phyloP scores from a whole-genome alignment of 2,888 invertebrate species.

The Caenorhabditis virilis region DNA sequence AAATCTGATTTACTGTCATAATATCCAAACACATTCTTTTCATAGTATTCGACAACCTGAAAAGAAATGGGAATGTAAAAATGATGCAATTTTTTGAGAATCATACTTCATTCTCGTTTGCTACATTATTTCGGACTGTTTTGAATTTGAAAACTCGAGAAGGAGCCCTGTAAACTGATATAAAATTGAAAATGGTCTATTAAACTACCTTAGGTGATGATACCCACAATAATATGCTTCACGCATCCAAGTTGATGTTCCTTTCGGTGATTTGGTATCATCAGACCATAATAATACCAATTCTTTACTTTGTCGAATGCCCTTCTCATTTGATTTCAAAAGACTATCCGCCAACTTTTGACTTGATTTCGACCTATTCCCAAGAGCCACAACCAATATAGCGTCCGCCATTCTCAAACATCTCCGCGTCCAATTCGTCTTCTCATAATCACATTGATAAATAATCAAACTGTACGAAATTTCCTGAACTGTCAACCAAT shows the following conservation, averaged over 20 bases:
- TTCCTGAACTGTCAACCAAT: constrained; percentile 97
- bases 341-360: constrained; percentile 16
- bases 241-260: constrained; percentile 82
- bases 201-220: constrained; percentile 93
- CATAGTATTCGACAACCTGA: constrained; percentile 54
- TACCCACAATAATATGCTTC: constrained; percentile 94
- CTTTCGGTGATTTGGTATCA: constrained; percentile 76
- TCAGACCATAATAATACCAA: constrained; percentile 82
- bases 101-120: too few relatives aligned
- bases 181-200: too few relatives aligned
- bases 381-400: constrained; percentile 90
- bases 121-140: too few relatives aligned
- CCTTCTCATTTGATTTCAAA: constrained; percentile 73
- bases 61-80: too few relatives aligned
- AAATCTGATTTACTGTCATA: constrained; percentile 76
- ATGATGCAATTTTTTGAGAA: too few relatives aligned
- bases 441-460: constrained; percentile 90
- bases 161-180: too few relatives aligned
- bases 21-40: constrained; percentile 68
- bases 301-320: constrained; percentile 94
- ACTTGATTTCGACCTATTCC: constrained; percentile 79
- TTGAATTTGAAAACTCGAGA: too few relatives aligned
- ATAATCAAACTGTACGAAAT: constrained; percentile 91
- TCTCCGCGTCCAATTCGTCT: constrained; percentile 90
- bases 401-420: constrained; percentile 89